Base-by-base conservation (phyloP, 2,797 vertebrate species). In the Onychomys leucogaster region DNA sequence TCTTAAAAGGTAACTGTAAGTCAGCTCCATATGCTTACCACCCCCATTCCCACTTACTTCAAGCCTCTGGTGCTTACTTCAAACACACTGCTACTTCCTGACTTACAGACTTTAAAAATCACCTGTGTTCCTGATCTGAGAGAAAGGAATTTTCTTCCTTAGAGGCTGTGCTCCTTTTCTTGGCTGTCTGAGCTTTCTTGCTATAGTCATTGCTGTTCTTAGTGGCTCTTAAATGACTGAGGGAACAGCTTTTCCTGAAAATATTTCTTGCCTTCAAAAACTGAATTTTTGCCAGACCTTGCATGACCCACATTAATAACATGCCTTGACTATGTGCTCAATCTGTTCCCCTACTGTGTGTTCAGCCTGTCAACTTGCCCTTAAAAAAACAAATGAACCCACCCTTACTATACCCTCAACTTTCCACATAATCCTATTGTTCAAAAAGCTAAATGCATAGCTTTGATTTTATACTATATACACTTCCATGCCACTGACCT, bases 1-100 rank as follows among this genome's bases (percentile, higher is more conserved):
- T 46, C 27, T 86, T 96, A 87, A 95, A 84, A 85, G 46, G 85
- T 41, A 96, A 67, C 37, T 37, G 2, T 57, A 89, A 77, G 59
- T 61, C 32, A 91, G 34, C 65, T 92, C 67, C 27, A 80, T 25
- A 17, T 19, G 5, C 37, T 91, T 9, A 63, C 13, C 34, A n/a
- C 46, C 57, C 16, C 32, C 0, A 25, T 5, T 13, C 41, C n/a
- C 76, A 32, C 41, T 69, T 37, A 37, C n/a, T 71, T 71, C 34
- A 21, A 71, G 67, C 13, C 78, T 91, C 29, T 81, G 52, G 7
- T 19, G 34, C 55, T 95, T 73, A 82, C 1, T n/a, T 81, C 43
- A 78, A 16, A 21, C 92, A 78, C 71, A 89, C 4, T 76, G 19
- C 11, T 93, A 29, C 57, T 96, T 95, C 52, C 73, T 73, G 29